phyloP scores from a whole-genome alignment of 1,140 invertebrate genomes.

The Drosophila malerkotliana region DNA sequence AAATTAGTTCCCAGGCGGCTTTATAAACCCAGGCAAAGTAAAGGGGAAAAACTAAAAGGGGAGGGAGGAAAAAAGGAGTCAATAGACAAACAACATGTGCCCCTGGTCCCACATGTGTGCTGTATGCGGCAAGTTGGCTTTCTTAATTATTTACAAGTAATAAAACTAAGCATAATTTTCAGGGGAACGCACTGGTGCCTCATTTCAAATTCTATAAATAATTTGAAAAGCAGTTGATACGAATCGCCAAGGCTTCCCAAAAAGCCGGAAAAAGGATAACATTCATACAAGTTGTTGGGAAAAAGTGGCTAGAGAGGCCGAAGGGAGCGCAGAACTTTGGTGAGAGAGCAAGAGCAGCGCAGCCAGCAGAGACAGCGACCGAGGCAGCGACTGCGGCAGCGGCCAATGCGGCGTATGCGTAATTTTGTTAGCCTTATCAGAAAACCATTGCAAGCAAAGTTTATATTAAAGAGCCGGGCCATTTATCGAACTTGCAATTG shows the following conservation, averaged over 20 bases:
- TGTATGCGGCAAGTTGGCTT: slow-evolving; percentile 28
- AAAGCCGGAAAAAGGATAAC: slow-evolving; percentile 68
- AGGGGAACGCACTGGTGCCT: slow-evolving; percentile 47
- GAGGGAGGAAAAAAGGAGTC: background rate
- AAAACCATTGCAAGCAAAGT: slow-evolving; percentile 59
- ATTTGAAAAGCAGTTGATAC: slow-evolving; percentile 73
- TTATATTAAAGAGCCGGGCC: slow-evolving; percentile 65
- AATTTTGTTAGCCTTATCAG: slow-evolving; percentile 69
- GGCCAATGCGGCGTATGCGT: slow-evolving; percentile 69
- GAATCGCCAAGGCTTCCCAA: slow-evolving; percentile 39
- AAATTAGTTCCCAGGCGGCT: slow-evolving; percentile 55
- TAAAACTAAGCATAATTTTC: slow-evolving; percentile 75
- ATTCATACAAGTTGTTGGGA: slow-evolving; percentile 78
- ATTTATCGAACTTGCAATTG: slow-evolving; percentile 47
- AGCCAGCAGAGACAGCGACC: slow-evolving; percentile 1
- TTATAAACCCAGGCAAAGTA: slow-evolving; percentile 5
- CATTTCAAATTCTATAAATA: slow-evolving; percentile 80
- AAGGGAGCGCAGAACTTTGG: slow-evolving; percentile 1
- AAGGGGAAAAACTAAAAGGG: background rate
- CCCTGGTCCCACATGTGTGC: slow-evolving; percentile 59
- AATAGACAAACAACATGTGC: slow-evolving; percentile 40
- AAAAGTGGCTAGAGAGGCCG: background rate
- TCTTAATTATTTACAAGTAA: slow-evolving; percentile 73
- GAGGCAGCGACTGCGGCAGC: slow-evolving; percentile 25
- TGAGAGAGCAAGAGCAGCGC: background rate